Conservation (phyloP, 2,888 invertebrate species). For the Maniola hyperantus region DNA sequence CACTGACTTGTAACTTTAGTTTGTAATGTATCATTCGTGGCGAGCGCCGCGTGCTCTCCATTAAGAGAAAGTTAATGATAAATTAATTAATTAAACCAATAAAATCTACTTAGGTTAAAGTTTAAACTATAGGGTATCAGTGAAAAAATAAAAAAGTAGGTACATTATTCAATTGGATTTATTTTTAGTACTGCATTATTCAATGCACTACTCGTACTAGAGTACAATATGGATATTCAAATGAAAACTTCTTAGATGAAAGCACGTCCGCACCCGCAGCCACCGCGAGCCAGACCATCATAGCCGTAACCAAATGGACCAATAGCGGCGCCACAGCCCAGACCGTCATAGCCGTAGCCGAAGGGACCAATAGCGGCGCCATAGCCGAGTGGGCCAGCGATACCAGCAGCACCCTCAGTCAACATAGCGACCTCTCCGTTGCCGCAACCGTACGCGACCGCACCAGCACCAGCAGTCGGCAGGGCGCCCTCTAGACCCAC, state of each 20-base stretch:
- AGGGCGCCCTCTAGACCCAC: constrained; percentile 49
- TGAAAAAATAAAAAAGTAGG: no score
- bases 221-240: no score
- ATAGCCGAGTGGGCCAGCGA: constrained; percentile 21
- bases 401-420: constrained; percentile 33
- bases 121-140: no score
- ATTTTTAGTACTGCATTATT: no score
- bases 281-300: constrained; percentile 16
- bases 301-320: constrained; percentile 28
- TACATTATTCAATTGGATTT: no score
- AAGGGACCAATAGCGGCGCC: constrained; percentile 1
- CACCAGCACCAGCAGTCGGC: constrained; percentile 45
- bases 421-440: constrained; percentile 43
- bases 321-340: constrained; percentile 28
- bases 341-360: constrained; percentile 15
- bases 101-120: no score
- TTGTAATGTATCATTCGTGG: no score
- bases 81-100: no score
- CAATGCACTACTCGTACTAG: no score
- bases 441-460: constrained; percentile 48
- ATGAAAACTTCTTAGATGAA: background rate
- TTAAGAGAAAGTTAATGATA: no score
- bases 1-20: no score
- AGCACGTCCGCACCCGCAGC: constrained; percentile 29
- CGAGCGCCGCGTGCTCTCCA: no score